Evolutionary conservation across 1,140 invertebrate species (phyloP), one percentile per base, ranked within the genome.

Genomic region (Drusus annulatus): DNA sequence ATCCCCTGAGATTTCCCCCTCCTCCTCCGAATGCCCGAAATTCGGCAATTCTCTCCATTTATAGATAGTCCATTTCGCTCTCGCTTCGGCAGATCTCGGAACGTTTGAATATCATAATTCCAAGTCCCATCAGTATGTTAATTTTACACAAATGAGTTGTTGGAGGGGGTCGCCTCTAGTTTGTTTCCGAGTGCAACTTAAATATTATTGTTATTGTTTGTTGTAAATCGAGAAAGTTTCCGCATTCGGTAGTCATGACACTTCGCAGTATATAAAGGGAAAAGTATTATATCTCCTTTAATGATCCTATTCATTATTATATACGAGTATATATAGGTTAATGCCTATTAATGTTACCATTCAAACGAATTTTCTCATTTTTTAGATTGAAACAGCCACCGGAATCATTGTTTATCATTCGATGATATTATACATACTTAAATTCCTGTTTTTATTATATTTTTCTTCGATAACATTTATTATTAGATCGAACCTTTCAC

Each of bases 181-280:
- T 69, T 69, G 36, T 69, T 69, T 50, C 45, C 36, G 65, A 50
- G 65, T 69, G 65, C 45, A 69, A 69, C 65, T 69, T 69, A 45
- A 69, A 69, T 69, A 45, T 69, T 69, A 45, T 69, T 69, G 19
- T 69, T 50, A 23, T 50, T 63, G 60, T 63, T 45, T 45, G 36
- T 36, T 69, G 28, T 36, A 69, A 69, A 13, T 69, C 21, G 36
- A 36, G 7, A 69, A 69, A 69, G n/a, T 69, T 69, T 69, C 2
- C n/a, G 65, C 31, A 51, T 69, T 51, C n/a, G 16, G 65, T 69
- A 69, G 50, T 69, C 65, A 69, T 69, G n/a, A 36, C 6, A 69
- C 51, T 69, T 69, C 60, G 17, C 65, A 17, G 31, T 19, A 23
- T 50, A 69, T 19, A 69, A 50, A 4, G 36, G 36, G 36, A 13